phyloP scores from a whole-genome alignment of 2,888 invertebrate species.

The Tetheella fluctuosa region DNA sequence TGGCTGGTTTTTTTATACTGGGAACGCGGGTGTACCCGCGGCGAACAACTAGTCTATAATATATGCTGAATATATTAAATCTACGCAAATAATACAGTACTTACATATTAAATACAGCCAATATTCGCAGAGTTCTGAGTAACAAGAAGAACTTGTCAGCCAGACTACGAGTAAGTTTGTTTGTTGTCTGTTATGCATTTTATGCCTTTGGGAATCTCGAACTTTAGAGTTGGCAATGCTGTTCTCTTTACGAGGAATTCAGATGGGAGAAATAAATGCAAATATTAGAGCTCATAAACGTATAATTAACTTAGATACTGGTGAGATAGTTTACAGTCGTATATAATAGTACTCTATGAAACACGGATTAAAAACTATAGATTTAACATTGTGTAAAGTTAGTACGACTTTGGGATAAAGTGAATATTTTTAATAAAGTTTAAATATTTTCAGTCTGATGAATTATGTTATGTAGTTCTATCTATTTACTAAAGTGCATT shows the following conservation, averaged over 20 bases:
- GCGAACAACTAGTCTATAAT: no score
- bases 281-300: slow-evolving; percentile 6
- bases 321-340: not conserved
- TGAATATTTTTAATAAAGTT: no score
- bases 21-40: no score
- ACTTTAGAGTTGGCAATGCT: slow-evolving; percentile 23
- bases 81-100: no score
- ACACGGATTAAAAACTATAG: not conserved
- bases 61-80: no score
- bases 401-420: no score
- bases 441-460: no score
- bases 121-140: not conserved
- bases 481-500: no score
- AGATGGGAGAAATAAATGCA: slow-evolving; percentile 2
- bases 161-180: slow-evolving; percentile 22
- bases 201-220: slow-evolving; percentile 36
- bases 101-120: not conserved
- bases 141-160: slow-evolving; percentile 6
- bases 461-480: no score
- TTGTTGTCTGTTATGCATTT: slow-evolving; percentile 41
- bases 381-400: no score
- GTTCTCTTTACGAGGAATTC: slow-evolving; percentile 13
- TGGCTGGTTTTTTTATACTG: no score
- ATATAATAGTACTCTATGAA: not conserved
- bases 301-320: not conserved